These are phyloP conservation scores for Dicranocentrus wangi DNA, from an alignment of 2,888 invertebrate genomes.

Conservation along the genomic window DNA sequence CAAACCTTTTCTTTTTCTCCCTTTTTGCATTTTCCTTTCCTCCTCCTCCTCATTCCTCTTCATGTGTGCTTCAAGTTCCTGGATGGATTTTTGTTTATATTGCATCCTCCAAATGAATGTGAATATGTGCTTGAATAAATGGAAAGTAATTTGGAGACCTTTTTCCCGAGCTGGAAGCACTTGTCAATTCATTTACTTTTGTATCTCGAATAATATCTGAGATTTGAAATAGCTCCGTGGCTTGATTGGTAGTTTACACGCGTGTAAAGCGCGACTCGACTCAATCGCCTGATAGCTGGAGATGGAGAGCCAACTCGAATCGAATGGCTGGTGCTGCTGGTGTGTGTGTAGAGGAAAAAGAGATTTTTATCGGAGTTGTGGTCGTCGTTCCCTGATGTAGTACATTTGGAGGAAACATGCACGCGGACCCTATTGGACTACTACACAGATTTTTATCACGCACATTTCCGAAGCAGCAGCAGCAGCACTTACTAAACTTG, in stretches of 20 bases:
- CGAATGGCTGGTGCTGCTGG: not conserved
- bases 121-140: constrained; percentile 23
- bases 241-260: constrained; percentile 1
- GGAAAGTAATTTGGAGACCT: constrained; percentile 28
- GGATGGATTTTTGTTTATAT: no score
- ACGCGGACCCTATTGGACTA: not conserved
- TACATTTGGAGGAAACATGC: no score
- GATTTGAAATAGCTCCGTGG: constrained; percentile 31
- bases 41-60: no score
- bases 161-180: constrained; percentile 4
- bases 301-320: no score
- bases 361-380: no score
- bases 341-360: not conserved
- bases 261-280: no score
- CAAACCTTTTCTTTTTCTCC: no score
- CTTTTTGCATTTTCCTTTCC: no score
- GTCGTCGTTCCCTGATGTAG: no score
- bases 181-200: constrained; percentile 38
- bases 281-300: no score
- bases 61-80: no score
- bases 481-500: not conserved
- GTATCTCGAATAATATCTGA: constrained; percentile 35
- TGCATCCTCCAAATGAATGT: no score
- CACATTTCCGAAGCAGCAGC: constrained; percentile 7
- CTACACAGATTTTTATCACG: constrained; percentile 31